These are phyloP conservation scores for Molorchus minor DNA, from an alignment of 2,888 invertebrate species.

Conservation along the genomic window DNA sequence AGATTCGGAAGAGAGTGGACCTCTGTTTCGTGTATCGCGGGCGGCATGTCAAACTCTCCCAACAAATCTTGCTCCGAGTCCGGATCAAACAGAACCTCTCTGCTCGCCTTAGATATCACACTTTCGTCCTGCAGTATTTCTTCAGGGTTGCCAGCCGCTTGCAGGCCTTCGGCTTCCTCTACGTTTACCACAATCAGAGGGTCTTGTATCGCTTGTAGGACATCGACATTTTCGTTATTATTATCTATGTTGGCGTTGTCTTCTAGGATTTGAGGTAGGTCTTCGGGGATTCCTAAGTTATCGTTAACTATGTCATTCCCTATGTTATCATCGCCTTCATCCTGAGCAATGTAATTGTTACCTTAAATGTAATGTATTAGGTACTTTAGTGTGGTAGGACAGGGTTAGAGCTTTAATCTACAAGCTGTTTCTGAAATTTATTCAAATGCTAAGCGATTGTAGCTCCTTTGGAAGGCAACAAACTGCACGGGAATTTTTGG, in stretches of 20 bases:
- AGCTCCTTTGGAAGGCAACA: no score
- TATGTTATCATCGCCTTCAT: slow-evolving; percentile 13
- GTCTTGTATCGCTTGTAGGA: not conserved
- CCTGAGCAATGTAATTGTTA: slow-evolving; percentile 38
- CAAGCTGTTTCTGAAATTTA: no score
- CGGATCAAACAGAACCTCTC: slow-evolving; percentile 59
- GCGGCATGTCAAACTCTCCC: slow-evolving; percentile 55
- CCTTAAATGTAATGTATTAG: slow-evolving; percentile 19
- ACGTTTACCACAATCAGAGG: slow-evolving; percentile 10
- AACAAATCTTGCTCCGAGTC: slow-evolving; percentile 57
- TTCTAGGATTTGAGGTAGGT: slow-evolving; percentile 14
- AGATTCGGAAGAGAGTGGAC: slow-evolving; percentile 24
- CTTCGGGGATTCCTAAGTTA: slow-evolving; percentile 10
- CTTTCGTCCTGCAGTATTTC: not conserved
- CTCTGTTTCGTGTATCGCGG: slow-evolving; percentile 30
- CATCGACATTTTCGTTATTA: slow-evolving; percentile 4
- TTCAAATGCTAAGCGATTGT: no score
- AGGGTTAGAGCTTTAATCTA: no score
- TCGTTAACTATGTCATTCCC: slow-evolving; percentile 26
- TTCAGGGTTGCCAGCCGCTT: slow-evolving; percentile 4
- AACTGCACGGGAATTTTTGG: no score
- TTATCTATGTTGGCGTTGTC: slow-evolving; percentile 17
- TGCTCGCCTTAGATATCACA: slow-evolving; percentile 51
- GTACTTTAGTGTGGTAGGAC: no score
- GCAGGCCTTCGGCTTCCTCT: slow-evolving; percentile 22